These are phyloP conservation scores for Drosophila suboccidentalis DNA, from an alignment of 2,888 invertebrate genomes.

Conservation along the genomic window DNA sequence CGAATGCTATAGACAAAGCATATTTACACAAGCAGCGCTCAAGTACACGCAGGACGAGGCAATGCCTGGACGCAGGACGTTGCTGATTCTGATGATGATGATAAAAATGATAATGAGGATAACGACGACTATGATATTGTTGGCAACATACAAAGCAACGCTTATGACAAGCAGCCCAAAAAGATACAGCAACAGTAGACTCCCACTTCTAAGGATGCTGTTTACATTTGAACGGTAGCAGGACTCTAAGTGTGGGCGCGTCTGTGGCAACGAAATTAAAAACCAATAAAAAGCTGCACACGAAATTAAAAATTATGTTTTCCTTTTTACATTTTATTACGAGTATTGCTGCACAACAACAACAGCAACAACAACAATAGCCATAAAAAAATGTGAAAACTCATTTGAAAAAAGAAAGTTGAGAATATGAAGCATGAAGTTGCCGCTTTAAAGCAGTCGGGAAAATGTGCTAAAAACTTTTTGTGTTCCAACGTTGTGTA, in stretches of 20 bases:
- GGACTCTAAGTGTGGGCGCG: conserved; percentile 34
- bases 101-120: conserved; percentile 10
- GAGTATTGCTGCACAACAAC: conserved; percentile 44
- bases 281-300: conserved; percentile 79
- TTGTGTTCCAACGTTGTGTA: conserved; percentile 28
- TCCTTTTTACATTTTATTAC: conserved; percentile 59
- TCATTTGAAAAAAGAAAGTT: conserved; percentile 47
- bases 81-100: conserved; percentile 12
- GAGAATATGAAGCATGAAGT: conserved; percentile 47
- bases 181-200: conserved; percentile 17
- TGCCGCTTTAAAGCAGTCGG: conserved; percentile 34
- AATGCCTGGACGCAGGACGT: conserved; percentile 22
- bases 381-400: conserved; percentile 36
- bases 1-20: conserved; percentile 77
- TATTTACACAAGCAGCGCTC: conserved; percentile 73
- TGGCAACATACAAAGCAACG: conserved; percentile 67
- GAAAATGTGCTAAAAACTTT: conserved; percentile 46
- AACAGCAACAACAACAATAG: conserved; percentile 48
- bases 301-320: conserved; percentile 82
- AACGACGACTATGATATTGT: conserved; percentile 62
- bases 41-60: conserved; percentile 48
- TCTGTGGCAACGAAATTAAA: conserved; percentile 74
- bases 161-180: conserved; percentile 65
- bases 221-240: conserved; percentile 64
- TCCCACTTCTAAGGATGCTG: conserved; percentile 69